Percentiles rank a stretch among this genome's conserved stretches.
Conservation (phyloP, 1,140 invertebrate genomes). For the Saccostrea glomerata region DNA sequence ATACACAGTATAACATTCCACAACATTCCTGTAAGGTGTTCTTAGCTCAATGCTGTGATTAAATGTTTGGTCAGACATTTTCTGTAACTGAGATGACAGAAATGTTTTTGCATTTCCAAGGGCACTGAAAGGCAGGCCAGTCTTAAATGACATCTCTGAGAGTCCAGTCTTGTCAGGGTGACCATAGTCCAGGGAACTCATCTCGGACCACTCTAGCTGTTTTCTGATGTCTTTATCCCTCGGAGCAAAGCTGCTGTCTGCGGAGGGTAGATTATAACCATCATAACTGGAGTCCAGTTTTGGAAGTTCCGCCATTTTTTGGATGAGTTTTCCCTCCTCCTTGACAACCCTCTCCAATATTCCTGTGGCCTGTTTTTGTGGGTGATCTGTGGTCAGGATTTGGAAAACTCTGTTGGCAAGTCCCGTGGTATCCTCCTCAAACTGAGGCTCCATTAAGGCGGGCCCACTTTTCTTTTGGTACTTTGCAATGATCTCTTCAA, state of each 20-base stretch:
- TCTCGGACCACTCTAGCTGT: slow-evolving; percentile 68
- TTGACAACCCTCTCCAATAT: slow-evolving; percentile 68
- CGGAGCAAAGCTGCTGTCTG: slow-evolving; percentile 58
- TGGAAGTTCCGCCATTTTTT: slow-evolving; percentile 55
- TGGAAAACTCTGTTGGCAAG: slow-evolving; percentile 67
- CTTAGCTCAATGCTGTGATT: slow-evolving; percentile 70
- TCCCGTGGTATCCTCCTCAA: slow-evolving; percentile 56
- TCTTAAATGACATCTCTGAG: slow-evolving; percentile 53
- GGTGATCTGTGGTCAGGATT: slow-evolving; percentile 66
- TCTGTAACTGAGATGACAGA: slow-evolving; percentile 69
- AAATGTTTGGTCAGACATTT: slow-evolving; percentile 70
- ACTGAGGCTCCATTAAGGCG: slow-evolving; percentile 23
- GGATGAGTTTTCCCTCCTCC: slow-evolving; percentile 64
- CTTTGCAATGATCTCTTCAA: slow-evolving; percentile 62
- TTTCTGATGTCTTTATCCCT: slow-evolving; percentile 65
- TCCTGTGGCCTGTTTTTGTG: slow-evolving; percentile 67
- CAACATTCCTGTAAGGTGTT: slow-evolving; percentile 62
- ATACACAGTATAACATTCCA: slow-evolving; percentile 71
- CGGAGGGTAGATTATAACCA: slow-evolving; percentile 53
- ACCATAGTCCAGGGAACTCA: slow-evolving; percentile 62
- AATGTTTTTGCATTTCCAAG: slow-evolving; percentile 68
- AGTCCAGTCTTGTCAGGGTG: slow-evolving; percentile 53
- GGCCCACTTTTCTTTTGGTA: slow-evolving; percentile 54
- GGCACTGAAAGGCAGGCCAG: slow-evolving; percentile 60
- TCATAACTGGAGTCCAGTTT: slow-evolving; percentile 64